Percentiles rank a stretch among this genome's conserved stretches.
Conservation (phyloP, 2,797 vertebrate genomes). For the Myripristis murdjan region DNA sequence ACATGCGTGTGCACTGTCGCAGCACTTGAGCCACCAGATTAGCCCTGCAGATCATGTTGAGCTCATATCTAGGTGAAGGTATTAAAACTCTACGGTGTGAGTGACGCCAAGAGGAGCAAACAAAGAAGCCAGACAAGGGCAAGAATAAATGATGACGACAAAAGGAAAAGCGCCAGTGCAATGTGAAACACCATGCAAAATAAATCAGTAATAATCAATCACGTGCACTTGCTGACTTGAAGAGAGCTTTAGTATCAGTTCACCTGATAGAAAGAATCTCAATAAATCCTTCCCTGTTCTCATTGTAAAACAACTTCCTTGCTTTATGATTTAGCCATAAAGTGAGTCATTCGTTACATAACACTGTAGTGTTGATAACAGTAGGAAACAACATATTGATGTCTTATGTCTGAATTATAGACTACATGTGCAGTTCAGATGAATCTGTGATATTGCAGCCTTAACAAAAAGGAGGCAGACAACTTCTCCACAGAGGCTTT, state of each 20-base stretch:
- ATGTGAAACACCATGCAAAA: not conserved
- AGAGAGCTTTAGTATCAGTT: too few relatives aligned
- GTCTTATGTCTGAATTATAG: too few relatives aligned
- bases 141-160: not conserved
- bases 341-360: not conserved
- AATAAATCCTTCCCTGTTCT: not conserved
- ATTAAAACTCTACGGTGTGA: constrained; percentile 70
- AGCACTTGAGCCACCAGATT: constrained; percentile 81
- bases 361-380: not conserved
- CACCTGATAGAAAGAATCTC: constrained; percentile 4
- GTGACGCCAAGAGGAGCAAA: constrained; percentile 30
- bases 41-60: constrained; percentile 73
- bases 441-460: too few relatives aligned
- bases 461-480: too few relatives aligned
- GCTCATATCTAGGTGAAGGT: constrained; percentile 79
- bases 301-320: constrained; percentile 19
- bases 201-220: not conserved
- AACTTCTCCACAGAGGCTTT: too few relatives aligned
- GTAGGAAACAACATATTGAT: not conserved
- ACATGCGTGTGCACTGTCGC: constrained; percentile 58
- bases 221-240: not conserved
- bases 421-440: too few relatives aligned
- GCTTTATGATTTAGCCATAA: constrained; percentile 16
- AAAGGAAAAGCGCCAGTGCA: not conserved
- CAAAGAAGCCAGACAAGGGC: constrained; percentile 31